Evolutionary conservation across 2,797 vertebrate genomes (phyloP).

Genomic region (Halcyon badia): DNA sequence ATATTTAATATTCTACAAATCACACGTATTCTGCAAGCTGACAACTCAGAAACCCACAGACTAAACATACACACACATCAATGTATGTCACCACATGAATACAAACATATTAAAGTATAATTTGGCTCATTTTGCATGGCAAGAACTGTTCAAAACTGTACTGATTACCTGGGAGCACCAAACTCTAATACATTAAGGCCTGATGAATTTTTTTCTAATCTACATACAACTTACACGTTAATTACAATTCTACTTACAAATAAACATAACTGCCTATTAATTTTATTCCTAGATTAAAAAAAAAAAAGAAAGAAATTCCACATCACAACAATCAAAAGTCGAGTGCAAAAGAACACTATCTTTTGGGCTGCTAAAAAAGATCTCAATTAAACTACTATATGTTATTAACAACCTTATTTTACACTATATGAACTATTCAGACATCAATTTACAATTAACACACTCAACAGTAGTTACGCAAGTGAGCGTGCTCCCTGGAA

Average conservation of each 20-base stretch:
- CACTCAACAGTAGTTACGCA: neutral
- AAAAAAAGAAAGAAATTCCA: neutral
- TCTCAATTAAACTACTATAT: neutral
- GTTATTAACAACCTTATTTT: slow-evolving; percentile 10
- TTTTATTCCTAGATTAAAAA: neutral
- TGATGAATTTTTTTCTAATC: neutral
- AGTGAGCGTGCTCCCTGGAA: neutral
- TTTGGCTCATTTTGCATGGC: neutral
- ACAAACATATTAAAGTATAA: neutral
- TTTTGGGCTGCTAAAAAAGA: neutral
- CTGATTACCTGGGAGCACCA: neutral
- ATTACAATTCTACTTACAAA: slow-evolving; percentile 1
- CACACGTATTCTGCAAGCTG: neutral
- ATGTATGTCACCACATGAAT: neutral
- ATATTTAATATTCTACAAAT: neutral
- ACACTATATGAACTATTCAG: neutral
- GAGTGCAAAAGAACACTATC: neutral
- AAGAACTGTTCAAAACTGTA: neutral
- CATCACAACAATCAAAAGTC: neutral
- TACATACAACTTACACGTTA: neutral
- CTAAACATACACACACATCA: neutral
- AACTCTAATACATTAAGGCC: neutral
- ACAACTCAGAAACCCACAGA: neutral
- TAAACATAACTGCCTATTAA: neutral
- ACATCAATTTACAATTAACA: neutral